Evolutionary conservation across 2,113 vertebrate genomes (phyloP).

Genomic region (Noctilio leporinus): DNA sequence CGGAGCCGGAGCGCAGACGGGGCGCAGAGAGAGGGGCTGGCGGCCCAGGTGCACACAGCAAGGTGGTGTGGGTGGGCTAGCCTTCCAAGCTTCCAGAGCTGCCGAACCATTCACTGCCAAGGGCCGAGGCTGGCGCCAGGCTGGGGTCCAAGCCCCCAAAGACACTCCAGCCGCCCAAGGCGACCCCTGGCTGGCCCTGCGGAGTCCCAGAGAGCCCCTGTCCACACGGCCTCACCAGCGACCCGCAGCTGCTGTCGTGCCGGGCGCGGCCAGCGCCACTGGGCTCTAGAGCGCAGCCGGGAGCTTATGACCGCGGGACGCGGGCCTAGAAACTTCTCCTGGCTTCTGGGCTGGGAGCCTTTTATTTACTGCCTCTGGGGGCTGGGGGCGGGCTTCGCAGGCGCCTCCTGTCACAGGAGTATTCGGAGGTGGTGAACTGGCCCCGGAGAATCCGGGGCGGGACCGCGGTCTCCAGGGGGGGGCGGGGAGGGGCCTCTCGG

Average conservation of each 20-base stretch:
- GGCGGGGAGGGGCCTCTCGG: constrained; percentile 46
- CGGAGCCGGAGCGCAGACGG: not conserved
- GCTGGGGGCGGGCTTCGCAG: constrained; percentile 69
- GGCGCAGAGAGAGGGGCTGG: constrained; percentile 37
- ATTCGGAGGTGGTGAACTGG: constrained; percentile 84
- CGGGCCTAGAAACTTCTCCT: constrained; percentile 82
- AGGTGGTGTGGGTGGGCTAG: not conserved
- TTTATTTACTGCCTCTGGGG: constrained; percentile 77
- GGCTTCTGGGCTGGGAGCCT: constrained; percentile 64
- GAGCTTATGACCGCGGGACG: constrained; percentile 72
- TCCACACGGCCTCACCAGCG: not conserved
- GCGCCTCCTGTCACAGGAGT: constrained; percentile 76
- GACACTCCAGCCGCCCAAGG: not conserved
- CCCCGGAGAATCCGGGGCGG: constrained; percentile 75
- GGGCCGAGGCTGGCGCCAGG: not conserved
- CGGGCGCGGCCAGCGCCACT: constrained; percentile 20
- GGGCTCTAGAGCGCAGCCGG: not conserved
- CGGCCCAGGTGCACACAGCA: constrained; percentile 47
- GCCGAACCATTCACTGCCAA: constrained; percentile 17
- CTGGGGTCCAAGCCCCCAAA: not conserved
- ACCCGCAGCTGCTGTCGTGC: not conserved
- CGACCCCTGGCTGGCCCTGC: not conserved
- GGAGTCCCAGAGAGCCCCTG: not conserved
- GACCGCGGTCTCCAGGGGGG: constrained; percentile 64
- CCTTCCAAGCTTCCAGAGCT: not conserved